phyloP scores from a whole-genome alignment of 2,113 vertebrate genomes.

The Hemichromis elongatus region DNA sequence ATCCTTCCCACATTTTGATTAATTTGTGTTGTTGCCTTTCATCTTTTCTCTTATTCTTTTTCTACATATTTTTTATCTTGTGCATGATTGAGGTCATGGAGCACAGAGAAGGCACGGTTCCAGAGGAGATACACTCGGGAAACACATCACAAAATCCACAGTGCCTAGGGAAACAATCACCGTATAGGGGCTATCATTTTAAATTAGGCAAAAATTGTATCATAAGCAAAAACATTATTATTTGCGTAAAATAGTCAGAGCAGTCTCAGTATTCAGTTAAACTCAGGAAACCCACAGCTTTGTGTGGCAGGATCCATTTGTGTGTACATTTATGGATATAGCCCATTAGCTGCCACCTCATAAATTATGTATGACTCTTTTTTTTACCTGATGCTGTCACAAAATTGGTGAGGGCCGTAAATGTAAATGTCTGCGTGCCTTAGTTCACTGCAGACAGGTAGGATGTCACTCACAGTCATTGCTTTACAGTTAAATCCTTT shows the following conservation, averaged over 20 bases:
- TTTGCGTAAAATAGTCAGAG: background rate
- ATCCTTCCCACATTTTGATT: background rate
- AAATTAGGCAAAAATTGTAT: background rate
- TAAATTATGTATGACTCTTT: background rate
- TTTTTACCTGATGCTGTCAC: background rate
- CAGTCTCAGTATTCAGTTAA: background rate
- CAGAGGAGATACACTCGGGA: background rate
- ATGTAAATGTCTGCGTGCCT: background rate
- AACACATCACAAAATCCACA: background rate
- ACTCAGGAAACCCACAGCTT: background rate
- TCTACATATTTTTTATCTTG: background rate
- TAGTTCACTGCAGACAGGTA: background rate
- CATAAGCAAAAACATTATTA: background rate
- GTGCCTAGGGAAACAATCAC: background rate
- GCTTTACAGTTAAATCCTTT: background rate
- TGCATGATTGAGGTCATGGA: background rate
- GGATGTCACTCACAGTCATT: background rate
- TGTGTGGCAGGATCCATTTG: background rate
- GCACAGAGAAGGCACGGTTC: background rate
- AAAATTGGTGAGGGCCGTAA: background rate
- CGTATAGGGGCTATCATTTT: background rate
- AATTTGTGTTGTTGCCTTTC: background rate
- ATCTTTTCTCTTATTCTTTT: background rate
- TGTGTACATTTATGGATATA: background rate
- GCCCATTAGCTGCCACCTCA: background rate